Conservation (phyloP, 2,888 invertebrate species). For the Morinoia aosen region DNA sequence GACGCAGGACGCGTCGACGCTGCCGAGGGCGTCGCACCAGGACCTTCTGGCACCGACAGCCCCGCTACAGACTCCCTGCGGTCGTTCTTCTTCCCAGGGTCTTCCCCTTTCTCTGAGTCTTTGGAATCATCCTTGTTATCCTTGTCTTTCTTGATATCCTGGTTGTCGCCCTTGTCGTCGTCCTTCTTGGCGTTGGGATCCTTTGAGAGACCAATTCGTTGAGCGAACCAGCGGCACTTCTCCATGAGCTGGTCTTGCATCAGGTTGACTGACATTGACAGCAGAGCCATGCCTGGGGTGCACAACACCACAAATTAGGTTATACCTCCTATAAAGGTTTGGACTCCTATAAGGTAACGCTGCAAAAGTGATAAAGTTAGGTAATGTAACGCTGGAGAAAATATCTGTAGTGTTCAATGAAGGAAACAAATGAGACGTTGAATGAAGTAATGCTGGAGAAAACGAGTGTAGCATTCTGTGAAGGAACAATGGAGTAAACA, state of each 20-base stretch:
- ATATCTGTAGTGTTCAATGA: neutral
- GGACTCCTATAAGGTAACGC: neutral
- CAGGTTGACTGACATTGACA: constrained; percentile 73
- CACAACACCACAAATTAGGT: neutral
- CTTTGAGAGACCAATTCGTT: constrained; percentile 58
- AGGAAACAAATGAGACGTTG: neutral
- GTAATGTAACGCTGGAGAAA: neutral
- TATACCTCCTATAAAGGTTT: too few species aligned
- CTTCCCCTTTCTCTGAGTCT: neutral
- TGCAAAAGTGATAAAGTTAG: neutral
- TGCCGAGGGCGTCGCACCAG: neutral
- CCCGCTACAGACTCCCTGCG: constrained; percentile 9
- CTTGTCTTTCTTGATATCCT: neutral
- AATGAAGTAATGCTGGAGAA: neutral
- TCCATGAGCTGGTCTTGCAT: constrained; percentile 71
- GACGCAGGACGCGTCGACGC: constrained; percentile 9
- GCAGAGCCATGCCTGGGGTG: constrained; percentile 71
- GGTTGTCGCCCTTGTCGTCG: neutral
- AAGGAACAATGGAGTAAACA: too few species aligned
- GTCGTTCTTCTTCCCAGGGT: neutral
- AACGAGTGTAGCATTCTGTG: neutral
- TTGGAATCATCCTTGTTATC: neutral
- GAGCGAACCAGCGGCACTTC: constrained; percentile 68
- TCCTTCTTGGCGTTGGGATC: constrained; percentile 48
- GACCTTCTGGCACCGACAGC: constrained; percentile 23